Conservation (phyloP, 2,797 vertebrate genomes). For the Glyptemys insculpta region DNA sequence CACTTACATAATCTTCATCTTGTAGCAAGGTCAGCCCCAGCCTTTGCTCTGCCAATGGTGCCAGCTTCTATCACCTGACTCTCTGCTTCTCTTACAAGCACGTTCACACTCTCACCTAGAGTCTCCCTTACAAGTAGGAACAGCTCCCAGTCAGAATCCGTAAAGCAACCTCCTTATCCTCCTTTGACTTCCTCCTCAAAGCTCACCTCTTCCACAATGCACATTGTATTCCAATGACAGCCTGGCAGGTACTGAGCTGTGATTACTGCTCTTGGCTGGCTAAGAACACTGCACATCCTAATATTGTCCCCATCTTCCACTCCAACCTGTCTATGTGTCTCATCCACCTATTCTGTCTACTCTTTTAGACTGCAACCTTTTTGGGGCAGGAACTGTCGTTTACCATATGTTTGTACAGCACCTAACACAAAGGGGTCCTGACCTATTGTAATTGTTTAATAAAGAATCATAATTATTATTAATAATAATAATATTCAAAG, state of each 20-base stretch:
- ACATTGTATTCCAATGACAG: neutral
- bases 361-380: neutral
- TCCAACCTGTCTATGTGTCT: neutral
- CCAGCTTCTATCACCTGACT: neutral
- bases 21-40: neutral
- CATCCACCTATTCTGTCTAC: neutral
- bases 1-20: neutral
- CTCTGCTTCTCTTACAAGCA: neutral
- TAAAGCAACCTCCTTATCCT: neutral
- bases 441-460: neutral
- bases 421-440: neutral
- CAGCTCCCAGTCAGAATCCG: neutral
- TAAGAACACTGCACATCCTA: neutral
- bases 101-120: neutral
- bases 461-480: neutral
- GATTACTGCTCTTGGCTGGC: neutral
- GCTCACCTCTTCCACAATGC: neutral
- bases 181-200: neutral
- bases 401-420: neutral
- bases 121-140: neutral
- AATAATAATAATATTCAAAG: neutral
- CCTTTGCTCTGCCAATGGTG: neutral
- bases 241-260: neutral
- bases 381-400: neutral
- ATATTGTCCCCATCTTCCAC: neutral